phyloP scores from a whole-genome alignment of 2,113 vertebrate genomes.

The Theristicus caerulescens region DNA sequence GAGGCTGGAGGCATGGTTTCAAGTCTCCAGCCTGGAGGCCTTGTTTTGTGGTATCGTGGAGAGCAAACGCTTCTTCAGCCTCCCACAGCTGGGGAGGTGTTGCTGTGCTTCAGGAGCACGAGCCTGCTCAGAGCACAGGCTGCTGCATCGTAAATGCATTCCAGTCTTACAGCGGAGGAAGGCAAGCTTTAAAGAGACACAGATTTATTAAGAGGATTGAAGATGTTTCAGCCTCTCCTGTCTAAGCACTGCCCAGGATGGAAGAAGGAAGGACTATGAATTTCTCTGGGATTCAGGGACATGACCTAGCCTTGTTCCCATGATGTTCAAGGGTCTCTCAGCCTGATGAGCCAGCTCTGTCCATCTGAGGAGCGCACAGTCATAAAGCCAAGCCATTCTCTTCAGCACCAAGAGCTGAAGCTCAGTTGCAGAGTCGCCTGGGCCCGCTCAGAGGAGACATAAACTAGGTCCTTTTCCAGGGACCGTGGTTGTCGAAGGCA shows the following conservation, averaged over 20 bases:
- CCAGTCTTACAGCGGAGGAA: background rate
- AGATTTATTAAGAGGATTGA: background rate
- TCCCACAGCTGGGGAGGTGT: background rate
- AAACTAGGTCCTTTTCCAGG: background rate
- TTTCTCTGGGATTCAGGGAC: background rate
- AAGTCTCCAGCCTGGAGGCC: background rate
- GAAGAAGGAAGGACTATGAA: background rate
- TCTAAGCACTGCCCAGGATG: background rate
- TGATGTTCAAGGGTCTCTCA: background rate
- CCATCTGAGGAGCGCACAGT: accelerated
- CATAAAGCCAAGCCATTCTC: background rate
- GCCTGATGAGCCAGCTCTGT: background rate
- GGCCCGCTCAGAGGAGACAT: background rate
- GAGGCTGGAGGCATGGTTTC: background rate
- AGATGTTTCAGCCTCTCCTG: background rate
- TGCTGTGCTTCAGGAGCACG: background rate
- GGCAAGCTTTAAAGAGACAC: background rate
- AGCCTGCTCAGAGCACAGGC: background rate
- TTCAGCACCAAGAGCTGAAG: background rate
- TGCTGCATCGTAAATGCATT: background rate
- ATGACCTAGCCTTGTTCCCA: background rate
- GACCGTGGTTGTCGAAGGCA: background rate
- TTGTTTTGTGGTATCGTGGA: background rate
- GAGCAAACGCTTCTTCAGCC: background rate
- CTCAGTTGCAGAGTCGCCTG: background rate